phyloP scores from a whole-genome alignment of 2,797 vertebrate genomes.

The Sylvia borin region DNA sequence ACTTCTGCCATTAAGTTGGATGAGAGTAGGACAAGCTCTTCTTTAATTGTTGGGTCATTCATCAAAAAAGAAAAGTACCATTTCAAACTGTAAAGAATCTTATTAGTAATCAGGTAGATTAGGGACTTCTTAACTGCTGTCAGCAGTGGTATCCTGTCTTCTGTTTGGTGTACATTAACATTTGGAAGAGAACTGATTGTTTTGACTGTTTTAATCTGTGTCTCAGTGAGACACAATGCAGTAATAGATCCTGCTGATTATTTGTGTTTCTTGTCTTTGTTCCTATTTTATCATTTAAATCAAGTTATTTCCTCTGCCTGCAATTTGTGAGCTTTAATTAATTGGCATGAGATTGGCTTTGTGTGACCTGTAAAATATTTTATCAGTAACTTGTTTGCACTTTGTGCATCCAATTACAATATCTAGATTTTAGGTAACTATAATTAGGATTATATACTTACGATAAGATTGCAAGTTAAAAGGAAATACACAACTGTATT shows the following conservation, averaged over 20 bases:
- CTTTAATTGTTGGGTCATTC: not conserved
- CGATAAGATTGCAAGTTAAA: not conserved
- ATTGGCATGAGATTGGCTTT: not conserved
- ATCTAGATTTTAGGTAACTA: not conserved
- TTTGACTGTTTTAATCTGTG: not conserved
- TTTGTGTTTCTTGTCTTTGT: conserved; percentile 15
- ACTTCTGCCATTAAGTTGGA: not conserved
- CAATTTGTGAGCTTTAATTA: conserved; percentile 21
- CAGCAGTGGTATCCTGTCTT: not conserved
- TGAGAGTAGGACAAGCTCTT: not conserved
- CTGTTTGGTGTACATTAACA: not conserved
- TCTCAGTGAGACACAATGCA: not conserved
- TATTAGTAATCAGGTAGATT: not conserved
- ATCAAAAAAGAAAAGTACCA: not conserved
- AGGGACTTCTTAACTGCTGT: not conserved
- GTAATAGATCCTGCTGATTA: not conserved
- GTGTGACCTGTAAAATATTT: not conserved
- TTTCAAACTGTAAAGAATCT: not conserved
- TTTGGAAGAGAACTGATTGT: not conserved
- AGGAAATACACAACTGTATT: not conserved
- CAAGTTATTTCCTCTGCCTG: not conserved
- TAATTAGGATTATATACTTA: conserved; percentile 9
- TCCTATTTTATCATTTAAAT: conserved; percentile 13
- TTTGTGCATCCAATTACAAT: conserved; percentile 23
- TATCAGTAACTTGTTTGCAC: not conserved